Conservation (phyloP, 2,113 vertebrate species). For the Vulpes ferrilata region DNA sequence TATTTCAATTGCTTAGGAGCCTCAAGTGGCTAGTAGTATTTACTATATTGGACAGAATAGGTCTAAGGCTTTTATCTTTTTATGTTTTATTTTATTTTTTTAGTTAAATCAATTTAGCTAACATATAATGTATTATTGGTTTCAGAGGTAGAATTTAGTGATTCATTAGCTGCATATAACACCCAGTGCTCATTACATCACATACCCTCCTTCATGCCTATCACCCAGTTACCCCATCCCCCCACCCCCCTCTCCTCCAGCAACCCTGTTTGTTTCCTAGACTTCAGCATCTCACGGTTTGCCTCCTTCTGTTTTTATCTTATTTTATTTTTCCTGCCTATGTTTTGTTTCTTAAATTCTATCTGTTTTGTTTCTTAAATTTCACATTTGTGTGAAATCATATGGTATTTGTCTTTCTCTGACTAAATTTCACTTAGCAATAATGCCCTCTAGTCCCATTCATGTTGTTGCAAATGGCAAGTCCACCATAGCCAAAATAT, state of each 20-base stretch:
- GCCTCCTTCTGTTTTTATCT: neutral
- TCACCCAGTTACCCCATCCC: neutral
- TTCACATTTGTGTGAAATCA: neutral
- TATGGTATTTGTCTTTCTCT: neutral
- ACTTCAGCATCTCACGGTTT: neutral
- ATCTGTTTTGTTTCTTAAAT: neutral
- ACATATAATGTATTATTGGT: neutral
- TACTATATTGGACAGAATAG: neutral
- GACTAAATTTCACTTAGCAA: neutral
- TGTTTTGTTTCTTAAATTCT: neutral
- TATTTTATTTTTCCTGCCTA: neutral
- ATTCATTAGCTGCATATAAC: neutral
- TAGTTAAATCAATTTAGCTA: neutral
- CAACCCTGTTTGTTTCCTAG: neutral
- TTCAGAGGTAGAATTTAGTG: neutral
- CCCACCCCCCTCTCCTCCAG: neutral
- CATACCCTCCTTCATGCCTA: neutral
- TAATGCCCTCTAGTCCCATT: neutral
- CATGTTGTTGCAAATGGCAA: neutral
- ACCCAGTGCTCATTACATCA: neutral
- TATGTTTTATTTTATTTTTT: neutral
- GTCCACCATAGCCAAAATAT: neutral
- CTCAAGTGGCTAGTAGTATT: neutral
- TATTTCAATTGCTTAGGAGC: neutral
- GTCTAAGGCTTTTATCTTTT: neutral